Evolutionary conservation across 2,113 vertebrate species (phyloP).

Genomic region (Oxyruncus cristatus): DNA sequence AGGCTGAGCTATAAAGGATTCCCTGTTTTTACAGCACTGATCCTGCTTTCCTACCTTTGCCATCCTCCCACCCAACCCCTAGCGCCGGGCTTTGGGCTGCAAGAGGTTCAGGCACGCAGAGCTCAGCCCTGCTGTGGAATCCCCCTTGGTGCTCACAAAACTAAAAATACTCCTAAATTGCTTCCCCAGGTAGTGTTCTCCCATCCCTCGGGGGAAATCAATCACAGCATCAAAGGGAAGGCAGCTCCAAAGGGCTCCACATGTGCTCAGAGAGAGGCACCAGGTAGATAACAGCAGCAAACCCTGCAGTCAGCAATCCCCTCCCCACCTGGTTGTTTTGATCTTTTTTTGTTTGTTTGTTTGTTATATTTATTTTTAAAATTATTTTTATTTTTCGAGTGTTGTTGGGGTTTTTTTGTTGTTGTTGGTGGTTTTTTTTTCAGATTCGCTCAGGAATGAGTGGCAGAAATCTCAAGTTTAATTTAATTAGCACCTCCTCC

Average conservation of each 20-base stretch:
- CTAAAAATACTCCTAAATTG: conserved; percentile 67
- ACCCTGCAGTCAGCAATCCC: not conserved
- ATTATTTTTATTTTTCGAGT: not conserved
- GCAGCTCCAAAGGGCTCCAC: conserved; percentile 45
- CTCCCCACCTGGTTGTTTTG: not conserved
- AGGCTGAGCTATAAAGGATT: not conserved
- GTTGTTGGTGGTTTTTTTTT: not conserved
- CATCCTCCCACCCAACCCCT: not conserved
- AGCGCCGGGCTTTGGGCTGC: fast-evolving
- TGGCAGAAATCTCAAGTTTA: conserved; percentile 5
- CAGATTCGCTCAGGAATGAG: not conserved
- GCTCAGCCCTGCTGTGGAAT: not conserved
- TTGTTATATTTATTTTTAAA: not conserved
- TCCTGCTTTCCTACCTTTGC: not conserved
- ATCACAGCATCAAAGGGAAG: conserved; percentile 71
- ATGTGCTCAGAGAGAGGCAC: not conserved
- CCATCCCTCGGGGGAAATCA: conserved; percentile 58
- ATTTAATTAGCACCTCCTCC: conserved; percentile 56
- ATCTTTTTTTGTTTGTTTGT: not conserved
- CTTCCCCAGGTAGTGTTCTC: conserved; percentile 60
- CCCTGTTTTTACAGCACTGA: not conserved
- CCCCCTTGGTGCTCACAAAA: not conserved
- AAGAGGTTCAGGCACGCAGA: not conserved
- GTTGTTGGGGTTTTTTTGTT: not conserved
- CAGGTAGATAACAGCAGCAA: not conserved